These are phyloP conservation scores for Eristalinus sepulchralis DNA, from an alignment of 2,888 invertebrate genomes.

Conservation along the genomic window DNA sequence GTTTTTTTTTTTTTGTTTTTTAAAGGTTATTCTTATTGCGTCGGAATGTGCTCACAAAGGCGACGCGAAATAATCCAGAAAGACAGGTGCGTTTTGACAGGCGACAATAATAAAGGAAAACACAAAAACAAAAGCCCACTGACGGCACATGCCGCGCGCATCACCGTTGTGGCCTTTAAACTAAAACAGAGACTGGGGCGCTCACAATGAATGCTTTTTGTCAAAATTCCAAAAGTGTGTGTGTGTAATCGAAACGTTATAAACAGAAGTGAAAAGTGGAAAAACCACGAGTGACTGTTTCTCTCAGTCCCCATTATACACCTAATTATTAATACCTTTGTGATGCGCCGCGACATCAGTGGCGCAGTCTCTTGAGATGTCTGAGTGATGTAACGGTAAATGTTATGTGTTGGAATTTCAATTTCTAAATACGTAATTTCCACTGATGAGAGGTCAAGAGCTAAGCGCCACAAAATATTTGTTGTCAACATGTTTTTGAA, in stretches of 20 bases:
- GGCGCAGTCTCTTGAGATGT: background rate
- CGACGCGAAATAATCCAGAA: slow-evolving; percentile 2
- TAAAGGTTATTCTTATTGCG: slow-evolving; percentile 34
- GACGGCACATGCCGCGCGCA: background rate
- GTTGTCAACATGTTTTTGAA: background rate
- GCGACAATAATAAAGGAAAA: background rate
- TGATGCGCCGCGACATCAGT: background rate
- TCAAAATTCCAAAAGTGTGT: slow-evolving; percentile 57
- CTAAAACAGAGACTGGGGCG: background rate
- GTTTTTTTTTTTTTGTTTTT: slow-evolving; percentile 16
- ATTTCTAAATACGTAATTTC: slow-evolving; percentile 10
- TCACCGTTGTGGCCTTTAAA: background rate
- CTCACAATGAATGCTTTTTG: slow-evolving; percentile 57
- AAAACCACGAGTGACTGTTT: slow-evolving; percentile 41
- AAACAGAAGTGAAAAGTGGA: background rate
- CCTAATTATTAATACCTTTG: slow-evolving; percentile 64
- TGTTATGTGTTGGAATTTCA: background rate
- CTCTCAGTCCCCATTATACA: slow-evolving; percentile 49
- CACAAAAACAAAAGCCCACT: background rate
- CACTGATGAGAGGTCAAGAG: slow-evolving; percentile 14
- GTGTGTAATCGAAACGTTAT: slow-evolving; percentile 38
- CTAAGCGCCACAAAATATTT: slow-evolving; percentile 45
- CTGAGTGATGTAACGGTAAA: too few species aligned
- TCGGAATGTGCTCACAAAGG: slow-evolving; percentile 1
- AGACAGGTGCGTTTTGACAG: slow-evolving; percentile 51